Percentiles rank a stretch among this genome's conserved stretches.
phyloP scores from a whole-genome alignment of 2,888 invertebrate genomes.

The Troides aeacus region DNA sequence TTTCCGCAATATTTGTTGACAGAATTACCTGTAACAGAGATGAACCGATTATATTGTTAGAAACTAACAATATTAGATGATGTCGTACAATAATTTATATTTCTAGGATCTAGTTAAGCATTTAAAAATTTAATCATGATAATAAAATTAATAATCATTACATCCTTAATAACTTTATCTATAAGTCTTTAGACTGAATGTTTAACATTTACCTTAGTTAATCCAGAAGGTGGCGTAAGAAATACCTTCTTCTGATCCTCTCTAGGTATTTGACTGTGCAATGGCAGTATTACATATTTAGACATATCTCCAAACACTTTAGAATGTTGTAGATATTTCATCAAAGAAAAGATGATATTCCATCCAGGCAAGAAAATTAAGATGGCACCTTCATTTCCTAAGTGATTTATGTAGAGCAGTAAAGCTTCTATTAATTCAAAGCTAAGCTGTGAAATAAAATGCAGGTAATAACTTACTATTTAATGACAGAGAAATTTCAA shows the following conservation, averaged over 20 bases:
- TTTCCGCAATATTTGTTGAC: slow-evolving; percentile 99
- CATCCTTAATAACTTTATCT: too few species aligned
- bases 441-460: slow-evolving; percentile 76
- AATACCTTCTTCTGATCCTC: slow-evolving; percentile 97
- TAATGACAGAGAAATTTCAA: too few species aligned
- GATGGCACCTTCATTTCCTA: slow-evolving; percentile 89
- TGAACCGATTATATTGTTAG: too few species aligned
- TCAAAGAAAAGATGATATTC: slow-evolving; percentile 96
- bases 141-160: too few species aligned
- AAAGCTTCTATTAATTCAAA: slow-evolving; percentile 95
- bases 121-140: too few species aligned
- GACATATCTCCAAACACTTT: slow-evolving; percentile 81
- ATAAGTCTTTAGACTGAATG: neutral
- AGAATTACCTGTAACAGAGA: slow-evolving; percentile 87
- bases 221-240: slow-evolving; percentile 88
- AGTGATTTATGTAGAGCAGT: slow-evolving; percentile 81
- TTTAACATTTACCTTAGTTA: slow-evolving; percentile 86
- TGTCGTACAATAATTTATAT: too few species aligned
- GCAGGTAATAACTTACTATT: too few species aligned
- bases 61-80: too few species aligned
- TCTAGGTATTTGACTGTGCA: slow-evolving; percentile 98
- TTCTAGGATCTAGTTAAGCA: too few species aligned
- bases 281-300: slow-evolving; percentile 89
- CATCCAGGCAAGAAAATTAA: slow-evolving; percentile 97
- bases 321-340: slow-evolving; percentile 89